Conservation (phyloP, 1,140 invertebrate genomes). For the Atta colombica region DNA sequence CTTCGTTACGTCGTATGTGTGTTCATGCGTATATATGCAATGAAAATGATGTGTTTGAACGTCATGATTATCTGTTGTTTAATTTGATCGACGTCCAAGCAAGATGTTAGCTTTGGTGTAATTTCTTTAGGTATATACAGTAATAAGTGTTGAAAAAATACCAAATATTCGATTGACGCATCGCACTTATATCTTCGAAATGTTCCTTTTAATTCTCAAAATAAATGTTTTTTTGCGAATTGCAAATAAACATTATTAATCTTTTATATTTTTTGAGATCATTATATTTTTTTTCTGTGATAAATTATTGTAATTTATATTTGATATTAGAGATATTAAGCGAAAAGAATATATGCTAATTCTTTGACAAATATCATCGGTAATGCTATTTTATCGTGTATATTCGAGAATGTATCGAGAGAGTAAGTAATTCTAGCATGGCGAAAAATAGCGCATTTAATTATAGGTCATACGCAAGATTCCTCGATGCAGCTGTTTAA, state of each 20-base stretch:
- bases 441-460: slow-evolving; percentile 71
- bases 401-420: slow-evolving; percentile 8
- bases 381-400: background rate
- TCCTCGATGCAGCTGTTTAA: slow-evolving; percentile 48
- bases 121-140: background rate
- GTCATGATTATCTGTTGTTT: slow-evolving; percentile 27
- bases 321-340: background rate
- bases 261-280: background rate
- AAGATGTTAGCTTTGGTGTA: background rate
- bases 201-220: background rate
- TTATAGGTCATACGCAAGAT: slow-evolving; percentile 60
- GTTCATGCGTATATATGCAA: background rate
- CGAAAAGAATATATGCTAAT: background rate
- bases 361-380: background rate
- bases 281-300: background rate
- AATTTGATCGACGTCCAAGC: slow-evolving; percentile 7
- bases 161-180: background rate
- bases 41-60: slow-evolving; percentile 11
- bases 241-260: background rate
- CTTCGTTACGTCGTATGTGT: background rate
- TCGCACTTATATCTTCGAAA: background rate
- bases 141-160: background rate
- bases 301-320: background rate
- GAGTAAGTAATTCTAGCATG: slow-evolving; percentile 35
- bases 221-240: background rate